Conservation (phyloP, 2,797 vertebrate genomes). For the Xiphorhynchus erythropygius region DNA sequence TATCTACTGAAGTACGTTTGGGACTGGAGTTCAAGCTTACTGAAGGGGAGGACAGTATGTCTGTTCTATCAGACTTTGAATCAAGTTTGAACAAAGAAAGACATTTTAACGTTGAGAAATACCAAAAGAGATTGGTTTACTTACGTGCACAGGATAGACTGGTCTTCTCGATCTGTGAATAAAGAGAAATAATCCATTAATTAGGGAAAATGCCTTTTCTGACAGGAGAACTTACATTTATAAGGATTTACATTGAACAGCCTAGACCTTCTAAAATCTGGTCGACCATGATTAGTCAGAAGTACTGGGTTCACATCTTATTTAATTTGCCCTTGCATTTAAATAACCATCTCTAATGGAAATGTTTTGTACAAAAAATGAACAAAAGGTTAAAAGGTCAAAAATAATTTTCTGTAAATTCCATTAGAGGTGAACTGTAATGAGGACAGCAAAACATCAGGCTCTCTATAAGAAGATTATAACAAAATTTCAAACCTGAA, state of each 20-base stretch:
- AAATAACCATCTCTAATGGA: constrained; percentile 29
- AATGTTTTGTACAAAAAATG: constrained; percentile 43
- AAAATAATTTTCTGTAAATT: constrained; percentile 38
- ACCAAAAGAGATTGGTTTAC: constrained; percentile 57
- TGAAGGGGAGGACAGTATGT: neutral
- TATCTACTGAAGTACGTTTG: neutral
- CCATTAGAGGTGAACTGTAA: constrained; percentile 53
- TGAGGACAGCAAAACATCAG: constrained; percentile 54
- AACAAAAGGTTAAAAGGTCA: constrained; percentile 61
- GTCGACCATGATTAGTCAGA: neutral
- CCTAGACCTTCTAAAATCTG: neutral
- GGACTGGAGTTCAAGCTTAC: neutral
- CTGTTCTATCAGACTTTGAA: neutral
- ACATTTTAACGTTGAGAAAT: neutral
- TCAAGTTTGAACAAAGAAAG: neutral
- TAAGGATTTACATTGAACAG: neutral
- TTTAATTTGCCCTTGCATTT: constrained; percentile 37
- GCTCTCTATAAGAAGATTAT: constrained; percentile 55
- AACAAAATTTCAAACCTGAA: constrained; percentile 16
- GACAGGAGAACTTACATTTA: constrained; percentile 1
- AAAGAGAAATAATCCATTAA: constrained; percentile 42
- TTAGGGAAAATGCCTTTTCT: constrained; percentile 14
- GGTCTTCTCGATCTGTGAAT: constrained; percentile 90
- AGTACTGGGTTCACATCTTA: neutral
- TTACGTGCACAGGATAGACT: constrained; percentile 98